Percentiles rank a stretch among this genome's conserved stretches.
Evolutionary conservation across 2,113 vertebrate species (phyloP).

Genomic region (Psittacus erithacus): DNA sequence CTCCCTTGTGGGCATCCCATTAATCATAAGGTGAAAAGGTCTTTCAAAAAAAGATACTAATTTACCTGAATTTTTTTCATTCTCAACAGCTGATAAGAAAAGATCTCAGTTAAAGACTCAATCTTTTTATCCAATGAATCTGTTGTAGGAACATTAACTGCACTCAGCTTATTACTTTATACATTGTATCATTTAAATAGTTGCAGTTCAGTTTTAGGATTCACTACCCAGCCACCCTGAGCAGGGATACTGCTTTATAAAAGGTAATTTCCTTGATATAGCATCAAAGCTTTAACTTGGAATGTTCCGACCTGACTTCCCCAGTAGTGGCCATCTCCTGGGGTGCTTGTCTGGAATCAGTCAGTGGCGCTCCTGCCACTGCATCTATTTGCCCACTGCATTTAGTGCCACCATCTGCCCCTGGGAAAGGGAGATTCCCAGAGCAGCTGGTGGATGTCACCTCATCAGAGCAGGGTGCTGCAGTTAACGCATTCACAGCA

Average conservation of each 20-base stretch:
- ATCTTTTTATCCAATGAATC: not conserved
- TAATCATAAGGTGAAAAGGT: not conserved
- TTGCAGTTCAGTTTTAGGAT: not conserved
- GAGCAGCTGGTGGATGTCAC: not conserved
- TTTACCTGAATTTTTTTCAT: not conserved
- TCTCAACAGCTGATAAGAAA: not conserved
- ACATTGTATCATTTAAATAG: not conserved
- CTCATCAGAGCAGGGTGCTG: rapidly evolving
- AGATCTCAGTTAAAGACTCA: not conserved
- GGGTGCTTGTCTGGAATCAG: not conserved
- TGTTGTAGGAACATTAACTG: not conserved
- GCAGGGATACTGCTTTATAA: not conserved
- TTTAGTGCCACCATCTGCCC: not conserved
- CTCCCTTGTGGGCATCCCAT: not conserved
- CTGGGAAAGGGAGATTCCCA: not conserved
- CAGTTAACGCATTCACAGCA: not conserved
- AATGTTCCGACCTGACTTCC: not conserved
- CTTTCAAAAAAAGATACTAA: not conserved
- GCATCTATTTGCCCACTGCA: not conserved
- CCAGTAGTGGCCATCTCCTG: not conserved
- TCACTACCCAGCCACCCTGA: not conserved
- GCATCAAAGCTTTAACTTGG: not conserved
- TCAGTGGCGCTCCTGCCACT: not conserved
- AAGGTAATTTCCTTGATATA: not conserved
- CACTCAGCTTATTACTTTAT: not conserved